phyloP scores from a whole-genome alignment of 2,113 vertebrate species.

The Albula goreensis region DNA sequence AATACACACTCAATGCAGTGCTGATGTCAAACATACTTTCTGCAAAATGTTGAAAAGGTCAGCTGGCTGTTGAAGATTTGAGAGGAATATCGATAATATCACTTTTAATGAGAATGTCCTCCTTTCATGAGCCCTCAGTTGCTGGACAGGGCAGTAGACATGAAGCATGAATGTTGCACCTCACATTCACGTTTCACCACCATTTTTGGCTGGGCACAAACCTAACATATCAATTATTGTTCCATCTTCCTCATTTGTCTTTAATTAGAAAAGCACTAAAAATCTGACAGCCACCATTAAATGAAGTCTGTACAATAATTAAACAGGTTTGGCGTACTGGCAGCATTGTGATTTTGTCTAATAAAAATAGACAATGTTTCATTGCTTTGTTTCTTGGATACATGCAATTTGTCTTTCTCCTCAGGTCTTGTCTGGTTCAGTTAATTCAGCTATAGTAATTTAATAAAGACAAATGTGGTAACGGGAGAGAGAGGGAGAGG shows the following conservation, averaged over 20 bases:
- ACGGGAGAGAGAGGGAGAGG: background rate
- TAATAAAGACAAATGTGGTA: background rate
- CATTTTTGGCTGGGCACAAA: background rate
- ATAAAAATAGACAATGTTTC: background rate
- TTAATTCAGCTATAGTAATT: slow-evolving; percentile 17
- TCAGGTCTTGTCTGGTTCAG: background rate
- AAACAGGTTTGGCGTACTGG: background rate
- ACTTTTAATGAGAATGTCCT: too few species aligned
- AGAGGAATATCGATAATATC: too few species aligned
- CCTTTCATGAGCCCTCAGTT: too few species aligned
- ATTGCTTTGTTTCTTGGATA: slow-evolving; percentile 10
- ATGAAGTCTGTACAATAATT: slow-evolving; percentile 7
- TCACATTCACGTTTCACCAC: background rate
- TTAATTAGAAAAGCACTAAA: background rate
- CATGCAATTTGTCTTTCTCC: slow-evolving; percentile 3
- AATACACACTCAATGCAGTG: too few species aligned
- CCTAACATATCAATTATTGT: background rate
- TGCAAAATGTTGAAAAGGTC: too few species aligned
- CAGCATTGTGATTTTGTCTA: background rate
- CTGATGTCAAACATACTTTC: too few species aligned
- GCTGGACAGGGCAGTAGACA: too few species aligned
- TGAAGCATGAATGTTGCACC: background rate
- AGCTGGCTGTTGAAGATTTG: too few species aligned
- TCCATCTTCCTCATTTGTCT: background rate
- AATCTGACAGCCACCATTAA: background rate